These are phyloP conservation scores for Actenoides lindsayi DNA, from an alignment of 2,113 vertebrate genomes.

Conservation along the genomic window DNA sequence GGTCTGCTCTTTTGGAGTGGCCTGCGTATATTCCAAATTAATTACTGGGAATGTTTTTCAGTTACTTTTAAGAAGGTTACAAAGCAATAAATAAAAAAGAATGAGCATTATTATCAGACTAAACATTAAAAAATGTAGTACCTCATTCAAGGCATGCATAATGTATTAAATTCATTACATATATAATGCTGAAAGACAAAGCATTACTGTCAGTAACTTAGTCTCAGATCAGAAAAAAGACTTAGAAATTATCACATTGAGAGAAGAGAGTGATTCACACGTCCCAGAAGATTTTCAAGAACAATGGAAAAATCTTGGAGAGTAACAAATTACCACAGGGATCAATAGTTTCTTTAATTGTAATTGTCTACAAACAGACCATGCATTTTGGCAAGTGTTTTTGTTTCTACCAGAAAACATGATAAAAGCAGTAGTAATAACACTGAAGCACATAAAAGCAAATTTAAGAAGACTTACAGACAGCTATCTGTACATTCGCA, in stretches of 20 bases:
- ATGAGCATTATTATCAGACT: neutral
- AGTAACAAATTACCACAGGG: neutral
- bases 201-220: neutral
- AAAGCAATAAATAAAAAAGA: neutral
- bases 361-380: neutral
- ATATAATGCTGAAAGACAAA: neutral
- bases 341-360: neutral
- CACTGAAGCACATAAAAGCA: neutral
- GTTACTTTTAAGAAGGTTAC: neutral
- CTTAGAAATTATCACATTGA: neutral
- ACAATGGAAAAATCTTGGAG: neutral
- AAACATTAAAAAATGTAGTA: neutral
- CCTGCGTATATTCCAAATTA: neutral
- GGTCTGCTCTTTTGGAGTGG: neutral
- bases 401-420: neutral
- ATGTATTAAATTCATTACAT: neutral
- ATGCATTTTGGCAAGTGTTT: neutral
- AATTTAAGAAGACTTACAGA: neutral
- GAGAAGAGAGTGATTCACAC: neutral
- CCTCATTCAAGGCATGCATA: neutral
- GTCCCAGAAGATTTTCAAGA: neutral
- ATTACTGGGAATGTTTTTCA: neutral
- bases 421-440: neutral
- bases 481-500: neutral
- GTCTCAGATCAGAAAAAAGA: neutral